Percentiles rank a stretch among this genome's conserved stretches.
Conservation (phyloP, 1,140 invertebrate species). For the Saccostrea echinata region DNA sequence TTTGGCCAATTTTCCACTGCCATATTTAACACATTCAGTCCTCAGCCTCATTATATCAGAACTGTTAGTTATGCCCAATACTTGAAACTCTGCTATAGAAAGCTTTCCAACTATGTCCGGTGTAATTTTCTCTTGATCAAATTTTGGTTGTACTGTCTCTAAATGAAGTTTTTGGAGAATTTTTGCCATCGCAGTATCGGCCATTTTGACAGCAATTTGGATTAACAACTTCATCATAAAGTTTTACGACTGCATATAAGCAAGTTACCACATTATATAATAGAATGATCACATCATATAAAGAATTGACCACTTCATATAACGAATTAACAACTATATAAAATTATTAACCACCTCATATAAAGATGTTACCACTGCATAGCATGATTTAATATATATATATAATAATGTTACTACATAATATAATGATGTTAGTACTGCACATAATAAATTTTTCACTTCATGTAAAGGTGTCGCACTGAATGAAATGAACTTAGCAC, state of each 20-base stretch:
- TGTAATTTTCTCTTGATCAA: conserved; percentile 22
- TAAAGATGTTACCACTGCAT: neutral
- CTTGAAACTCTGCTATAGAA: neutral
- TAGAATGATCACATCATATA: neutral
- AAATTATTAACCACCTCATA: neutral
- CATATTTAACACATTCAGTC: conserved; percentile 35
- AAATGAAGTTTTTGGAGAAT: neutral
- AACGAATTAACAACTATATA: too few relatives aligned
- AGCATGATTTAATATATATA: neutral
- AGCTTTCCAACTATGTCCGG: conserved; percentile 31
- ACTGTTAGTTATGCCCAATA: conserved; percentile 23
- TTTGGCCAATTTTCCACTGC: neutral
- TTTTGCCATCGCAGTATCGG: neutral
- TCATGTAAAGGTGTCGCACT: too few relatives aligned
- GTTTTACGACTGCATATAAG: neutral
- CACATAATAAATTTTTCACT: too few relatives aligned
- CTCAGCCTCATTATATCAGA: conserved; percentile 8
- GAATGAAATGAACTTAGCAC: too few relatives aligned
- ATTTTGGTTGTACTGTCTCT: neutral
- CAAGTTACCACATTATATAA: neutral
- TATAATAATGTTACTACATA: neutral
- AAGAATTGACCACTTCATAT: neutral
- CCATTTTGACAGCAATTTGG: neutral
- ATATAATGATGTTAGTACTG: neutral
- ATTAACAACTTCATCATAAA: neutral